phyloP scores from a whole-genome alignment of 2,888 invertebrate genomes.

The Villa cingulata region DNA sequence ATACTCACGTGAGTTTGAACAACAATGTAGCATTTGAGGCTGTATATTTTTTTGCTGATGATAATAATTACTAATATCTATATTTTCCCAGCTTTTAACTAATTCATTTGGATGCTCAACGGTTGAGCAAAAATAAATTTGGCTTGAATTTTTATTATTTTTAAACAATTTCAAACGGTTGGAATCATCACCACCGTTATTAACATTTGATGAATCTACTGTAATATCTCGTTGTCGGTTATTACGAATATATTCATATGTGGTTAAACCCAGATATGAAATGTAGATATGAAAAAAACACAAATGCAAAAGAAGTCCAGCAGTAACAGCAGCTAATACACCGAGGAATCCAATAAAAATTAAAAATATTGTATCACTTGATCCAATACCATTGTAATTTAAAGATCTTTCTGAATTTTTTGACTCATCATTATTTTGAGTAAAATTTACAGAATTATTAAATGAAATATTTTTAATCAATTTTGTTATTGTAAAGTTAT shows the following conservation, averaged over 20 bases:
- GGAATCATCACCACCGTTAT: background rate
- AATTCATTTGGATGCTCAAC: slow-evolving; percentile 31
- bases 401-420: slow-evolving; percentile 5
- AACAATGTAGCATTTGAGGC: slow-evolving; percentile 35
- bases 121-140: slow-evolving; percentile 35
- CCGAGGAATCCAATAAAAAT: slow-evolving; percentile 50
- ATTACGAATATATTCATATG: slow-evolving; percentile 70
- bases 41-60: slow-evolving; percentile 20
- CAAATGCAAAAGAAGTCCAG: slow-evolving; percentile 65
- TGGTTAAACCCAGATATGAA: slow-evolving; percentile 68
- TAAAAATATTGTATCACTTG: slow-evolving; percentile 46
- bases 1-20: slow-evolving; percentile 34
- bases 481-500: background rate
- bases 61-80: slow-evolving; percentile 10
- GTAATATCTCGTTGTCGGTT: slow-evolving; percentile 34
- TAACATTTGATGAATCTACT: slow-evolving; percentile 12
- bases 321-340: slow-evolving; percentile 57
- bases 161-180: background rate
- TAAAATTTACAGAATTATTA: background rate
- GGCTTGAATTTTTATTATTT: slow-evolving; percentile 18
- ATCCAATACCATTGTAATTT: slow-evolving; percentile 24
- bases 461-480: background rate
- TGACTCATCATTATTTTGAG: slow-evolving; percentile 10
- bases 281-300: slow-evolving; percentile 84
- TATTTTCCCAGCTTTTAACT: slow-evolving; percentile 8